These are phyloP conservation scores for Colius striatus DNA, from an alignment of 2,113 vertebrate species.

Conservation along the genomic window DNA sequence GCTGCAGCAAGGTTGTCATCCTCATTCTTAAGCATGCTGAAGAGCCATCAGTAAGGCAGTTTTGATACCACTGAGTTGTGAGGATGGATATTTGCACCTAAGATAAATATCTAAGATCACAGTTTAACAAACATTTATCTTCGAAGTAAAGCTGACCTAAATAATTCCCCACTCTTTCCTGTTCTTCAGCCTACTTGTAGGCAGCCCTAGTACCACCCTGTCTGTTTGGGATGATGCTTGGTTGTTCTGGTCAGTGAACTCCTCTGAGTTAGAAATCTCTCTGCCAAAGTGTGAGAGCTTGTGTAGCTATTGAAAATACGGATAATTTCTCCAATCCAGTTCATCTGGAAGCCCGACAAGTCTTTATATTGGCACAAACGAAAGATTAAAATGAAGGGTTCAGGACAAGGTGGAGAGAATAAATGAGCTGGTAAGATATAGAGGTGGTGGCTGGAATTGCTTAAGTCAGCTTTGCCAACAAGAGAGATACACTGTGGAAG, in stretches of 20 bases:
- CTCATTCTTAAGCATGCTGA: not conserved
- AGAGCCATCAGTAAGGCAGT: not conserved
- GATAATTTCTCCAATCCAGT: not conserved
- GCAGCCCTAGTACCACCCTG: not conserved
- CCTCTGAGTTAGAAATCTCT: not conserved
- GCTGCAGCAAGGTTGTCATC: not conserved
- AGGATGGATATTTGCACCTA: not conserved
- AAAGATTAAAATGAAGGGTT: not conserved
- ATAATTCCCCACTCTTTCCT: not conserved
- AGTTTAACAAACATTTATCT: not conserved
- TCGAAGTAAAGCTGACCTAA: not conserved
- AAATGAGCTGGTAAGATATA: not conserved
- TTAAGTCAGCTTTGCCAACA: slow-evolving; percentile 57
- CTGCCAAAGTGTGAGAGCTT: not conserved
- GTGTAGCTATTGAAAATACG: not conserved
- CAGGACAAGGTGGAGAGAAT: slow-evolving; percentile 30
- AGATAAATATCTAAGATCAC: not conserved
- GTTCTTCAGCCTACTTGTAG: not conserved
- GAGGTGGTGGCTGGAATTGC: slow-evolving; percentile 46
- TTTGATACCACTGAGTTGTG: not conserved
- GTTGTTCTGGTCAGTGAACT: not conserved
- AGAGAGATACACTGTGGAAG: slow-evolving; percentile 45
- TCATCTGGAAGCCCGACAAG: not conserved
- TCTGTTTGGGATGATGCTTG: not conserved
- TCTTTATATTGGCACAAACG: not conserved